Base-by-base conservation (phyloP, 2,113 vertebrate genomes). In the Sinocyclocheilus anophthalmus region DNA sequence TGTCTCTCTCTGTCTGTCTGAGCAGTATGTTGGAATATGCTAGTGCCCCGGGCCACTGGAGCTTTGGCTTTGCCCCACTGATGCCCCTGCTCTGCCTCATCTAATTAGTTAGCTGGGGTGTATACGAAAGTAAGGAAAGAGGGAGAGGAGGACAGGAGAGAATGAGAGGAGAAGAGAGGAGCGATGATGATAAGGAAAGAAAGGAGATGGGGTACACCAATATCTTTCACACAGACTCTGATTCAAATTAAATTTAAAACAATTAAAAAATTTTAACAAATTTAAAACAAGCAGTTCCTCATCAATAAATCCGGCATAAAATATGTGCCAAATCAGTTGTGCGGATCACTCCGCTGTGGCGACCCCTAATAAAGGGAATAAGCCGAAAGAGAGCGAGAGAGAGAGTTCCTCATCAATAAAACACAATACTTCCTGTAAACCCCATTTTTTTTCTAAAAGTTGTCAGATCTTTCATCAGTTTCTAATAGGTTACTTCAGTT, bases 71-170 rank as follows among this genome's bases (percentile, higher is more conserved):
- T 90, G 87, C 87, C 91, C 93, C 90, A 89, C 89, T 92, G 90
- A 93, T 88, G 86, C 91, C 72, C 90, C 90, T 91, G 88, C 77
- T 88, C 92, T 92, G 92, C 93, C 92, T 91, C 82, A 89, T 84
- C 82, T 89, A 84, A 87, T 87, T 81, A 84, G 57, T 75, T 73
- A 39, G 59, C 55, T 9, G 76, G 30, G 70, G 9, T n/a, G 20
- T 8, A 53, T 53, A 76, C 9, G 13, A 30, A 70, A 77, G 30
- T 12, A 42, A 61, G n/a, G 48, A 33, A 86, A 67, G 48, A 11
- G n/a, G 67, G 18, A 76, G 55, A 79, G 18, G 26, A 75, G 20
- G 39, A 82, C 30, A 16, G 33, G 26, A 48, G 22, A 24, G 24
- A 22, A 69, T 24, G 39, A 0, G 13, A 18, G 53, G 16, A 55